Percentiles rank a stretch among this genome's conserved stretches.
Conservation (phyloP, 2,888 invertebrate species). For the Opisthograptis luteolata region DNA sequence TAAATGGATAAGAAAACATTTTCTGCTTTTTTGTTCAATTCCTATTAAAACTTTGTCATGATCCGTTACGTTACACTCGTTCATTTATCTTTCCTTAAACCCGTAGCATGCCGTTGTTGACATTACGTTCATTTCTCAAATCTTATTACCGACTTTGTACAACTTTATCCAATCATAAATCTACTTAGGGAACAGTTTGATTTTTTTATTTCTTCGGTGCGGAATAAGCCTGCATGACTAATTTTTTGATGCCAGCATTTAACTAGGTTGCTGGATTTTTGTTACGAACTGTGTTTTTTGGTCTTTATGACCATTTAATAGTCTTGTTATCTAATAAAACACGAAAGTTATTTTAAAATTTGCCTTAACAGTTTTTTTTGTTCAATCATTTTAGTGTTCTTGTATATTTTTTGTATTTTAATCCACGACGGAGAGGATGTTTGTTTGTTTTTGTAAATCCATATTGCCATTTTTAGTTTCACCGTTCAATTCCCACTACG, state of each 20-base stretch:
- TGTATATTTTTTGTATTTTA: no score
- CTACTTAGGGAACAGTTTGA: constrained; percentile 50
- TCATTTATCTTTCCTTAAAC: constrained; percentile 71
- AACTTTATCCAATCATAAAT: constrained; percentile 66
- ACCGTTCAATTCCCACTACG: no score
- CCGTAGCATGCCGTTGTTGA: constrained; percentile 70
- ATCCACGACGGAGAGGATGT: no score
- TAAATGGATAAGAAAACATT: neutral
- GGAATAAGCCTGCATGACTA: constrained; percentile 47
- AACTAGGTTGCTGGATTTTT: neutral
- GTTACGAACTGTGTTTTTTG: no score
- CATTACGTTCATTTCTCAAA: constrained; percentile 77
- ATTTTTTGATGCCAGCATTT: constrained; percentile 32
- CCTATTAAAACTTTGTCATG: constrained; percentile 42
- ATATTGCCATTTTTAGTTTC: no score
- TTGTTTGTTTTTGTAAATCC: no score
- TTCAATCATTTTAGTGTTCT: no score
- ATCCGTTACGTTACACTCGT: constrained; percentile 58
- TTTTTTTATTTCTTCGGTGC: constrained; percentile 41
- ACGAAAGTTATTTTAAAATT: no score
- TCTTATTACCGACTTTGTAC: constrained; percentile 67
- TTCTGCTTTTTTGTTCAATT: constrained; percentile 24
- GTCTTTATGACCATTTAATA: no score
- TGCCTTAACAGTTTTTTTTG: no score
- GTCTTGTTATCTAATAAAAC: no score